These are phyloP conservation scores for Habrosyne pyritoides DNA, from an alignment of 2,888 invertebrate genomes.

Conservation along the genomic window DNA sequence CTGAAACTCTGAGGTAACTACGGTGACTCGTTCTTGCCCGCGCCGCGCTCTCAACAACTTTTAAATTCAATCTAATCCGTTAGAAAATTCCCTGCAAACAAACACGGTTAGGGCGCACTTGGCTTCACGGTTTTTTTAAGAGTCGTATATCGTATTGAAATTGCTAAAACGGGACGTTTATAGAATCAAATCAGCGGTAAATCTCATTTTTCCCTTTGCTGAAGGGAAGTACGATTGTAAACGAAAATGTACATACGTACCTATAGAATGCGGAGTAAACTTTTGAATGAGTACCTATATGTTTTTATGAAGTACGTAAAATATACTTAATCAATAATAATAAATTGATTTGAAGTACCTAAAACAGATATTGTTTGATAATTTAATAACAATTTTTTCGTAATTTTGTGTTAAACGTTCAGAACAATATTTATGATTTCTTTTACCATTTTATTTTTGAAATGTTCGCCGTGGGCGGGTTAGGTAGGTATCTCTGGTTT, in stretches of 20 bases:
- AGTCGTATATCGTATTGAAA: neutral
- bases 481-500: conserved; percentile 13
- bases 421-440: neutral
- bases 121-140: neutral
- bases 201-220: neutral
- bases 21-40: conserved; percentile 18
- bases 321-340: too few relatives aligned
- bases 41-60: conserved; percentile 28
- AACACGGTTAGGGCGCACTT: conserved; percentile 24
- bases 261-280: neutral
- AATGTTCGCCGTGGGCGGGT: neutral
- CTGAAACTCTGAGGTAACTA: conserved; percentile 33
- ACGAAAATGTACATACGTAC: neutral
- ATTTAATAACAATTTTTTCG: neutral
- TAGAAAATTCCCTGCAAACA: conserved; percentile 41
- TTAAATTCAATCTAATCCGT: conserved; percentile 50
- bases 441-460: neutral
- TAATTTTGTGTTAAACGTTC: neutral
- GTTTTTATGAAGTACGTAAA: too few relatives aligned
- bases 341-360: too few relatives aligned
- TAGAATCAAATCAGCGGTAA: neutral
- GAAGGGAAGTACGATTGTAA: neutral
- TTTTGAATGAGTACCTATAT: too few relatives aligned
- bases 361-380: too few relatives aligned
- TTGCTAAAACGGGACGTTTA: neutral